phyloP scores from a whole-genome alignment of 2,797 vertebrate genomes.

The Tokudaia muenninki region DNA sequence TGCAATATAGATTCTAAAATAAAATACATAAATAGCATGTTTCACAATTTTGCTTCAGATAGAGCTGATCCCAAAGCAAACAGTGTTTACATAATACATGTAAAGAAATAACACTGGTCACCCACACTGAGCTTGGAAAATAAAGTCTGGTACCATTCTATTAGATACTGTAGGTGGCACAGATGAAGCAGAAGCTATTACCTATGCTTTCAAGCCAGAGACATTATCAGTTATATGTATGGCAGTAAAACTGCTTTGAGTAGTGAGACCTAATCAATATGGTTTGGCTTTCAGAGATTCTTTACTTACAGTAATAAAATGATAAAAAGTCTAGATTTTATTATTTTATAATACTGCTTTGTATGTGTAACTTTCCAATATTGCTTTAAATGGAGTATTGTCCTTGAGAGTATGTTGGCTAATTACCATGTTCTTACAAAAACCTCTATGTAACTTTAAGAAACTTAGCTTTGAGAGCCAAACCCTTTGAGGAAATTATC shows the following conservation, averaged over 20 bases:
- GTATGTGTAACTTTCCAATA: background rate
- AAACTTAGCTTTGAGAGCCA: background rate
- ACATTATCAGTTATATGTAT: background rate
- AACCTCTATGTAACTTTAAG: conserved; percentile 42
- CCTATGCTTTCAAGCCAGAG: background rate
- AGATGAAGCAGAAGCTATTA: background rate
- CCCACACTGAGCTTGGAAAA: background rate
- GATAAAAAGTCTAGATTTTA: conserved; percentile 28
- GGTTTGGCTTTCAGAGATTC: conserved; percentile 30
- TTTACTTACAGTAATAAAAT: conserved; percentile 48
- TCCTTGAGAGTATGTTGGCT: background rate
- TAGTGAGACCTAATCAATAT: background rate
- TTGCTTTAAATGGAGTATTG: conserved; percentile 71
- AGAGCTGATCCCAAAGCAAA: background rate
- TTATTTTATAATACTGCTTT: background rate
- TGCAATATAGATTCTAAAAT: background rate
- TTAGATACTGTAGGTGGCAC: background rate
- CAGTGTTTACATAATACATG: background rate
- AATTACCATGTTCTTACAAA: background rate
- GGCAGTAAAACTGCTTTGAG: background rate
- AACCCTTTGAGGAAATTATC: background rate
- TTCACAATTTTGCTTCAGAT: background rate
- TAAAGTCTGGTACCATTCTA: background rate
- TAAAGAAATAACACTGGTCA: background rate
- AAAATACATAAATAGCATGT: background rate